A percentile compares a stretch with the other conserved stretches of the same genome.
Conservation (phyloP, 2,888 invertebrate genomes). For the Tipula helvola region DNA sequence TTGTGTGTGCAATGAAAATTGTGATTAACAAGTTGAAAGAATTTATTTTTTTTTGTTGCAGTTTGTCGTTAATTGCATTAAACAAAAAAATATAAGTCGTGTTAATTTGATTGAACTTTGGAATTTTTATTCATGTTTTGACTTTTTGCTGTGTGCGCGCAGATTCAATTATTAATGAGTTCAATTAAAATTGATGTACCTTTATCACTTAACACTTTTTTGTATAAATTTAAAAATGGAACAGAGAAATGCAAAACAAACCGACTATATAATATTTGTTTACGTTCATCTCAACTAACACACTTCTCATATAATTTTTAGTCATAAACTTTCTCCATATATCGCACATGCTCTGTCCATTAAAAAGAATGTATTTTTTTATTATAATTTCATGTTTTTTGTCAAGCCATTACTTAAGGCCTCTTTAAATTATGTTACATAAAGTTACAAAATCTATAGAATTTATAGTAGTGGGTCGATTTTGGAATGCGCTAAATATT, state of each 20-base stretch:
- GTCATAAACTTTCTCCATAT: constrained; percentile 1
- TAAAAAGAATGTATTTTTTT: not conserved
- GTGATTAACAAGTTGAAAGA: not conserved
- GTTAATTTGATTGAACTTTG: constrained; percentile 4
- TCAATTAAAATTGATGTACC: not conserved
- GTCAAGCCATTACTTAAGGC: not conserved
- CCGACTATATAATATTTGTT: not conserved
- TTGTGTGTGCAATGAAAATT: not conserved
- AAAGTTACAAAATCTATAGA: not conserved
- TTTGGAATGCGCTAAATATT: not conserved
- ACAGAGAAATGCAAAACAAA: not conserved
- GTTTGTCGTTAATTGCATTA: not conserved
- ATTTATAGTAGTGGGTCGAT: not conserved
- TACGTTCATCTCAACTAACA: not conserved
- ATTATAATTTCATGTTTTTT: not conserved
- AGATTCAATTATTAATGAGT: not conserved
- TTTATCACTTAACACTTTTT: not conserved
- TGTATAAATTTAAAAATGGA: not conserved
- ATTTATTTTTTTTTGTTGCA: not conserved
- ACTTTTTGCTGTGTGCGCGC: not conserved
- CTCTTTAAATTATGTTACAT: not conserved
- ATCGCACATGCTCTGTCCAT: not conserved
- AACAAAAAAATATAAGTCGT: not conserved
- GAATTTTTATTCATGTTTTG: not conserved
- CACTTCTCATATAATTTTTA: not conserved